Evolutionary conservation across 2,797 vertebrate species (phyloP).

Genomic region (Perdix hodgsoniae): DNA sequence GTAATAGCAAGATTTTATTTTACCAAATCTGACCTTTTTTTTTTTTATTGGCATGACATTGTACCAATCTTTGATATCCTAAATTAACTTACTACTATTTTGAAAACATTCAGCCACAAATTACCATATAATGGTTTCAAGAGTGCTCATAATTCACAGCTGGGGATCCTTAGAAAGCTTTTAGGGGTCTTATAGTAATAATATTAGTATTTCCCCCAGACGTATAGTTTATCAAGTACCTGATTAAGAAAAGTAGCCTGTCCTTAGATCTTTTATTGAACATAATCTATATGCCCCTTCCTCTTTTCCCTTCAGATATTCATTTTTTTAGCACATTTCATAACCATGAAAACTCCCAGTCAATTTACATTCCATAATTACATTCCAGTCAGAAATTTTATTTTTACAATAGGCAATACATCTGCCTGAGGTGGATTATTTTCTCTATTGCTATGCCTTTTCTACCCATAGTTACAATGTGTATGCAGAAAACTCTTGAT

Average conservation of each 20-base stretch:
- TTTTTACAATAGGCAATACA: slow-evolving; percentile 2
- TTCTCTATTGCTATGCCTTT: slow-evolving; percentile 46
- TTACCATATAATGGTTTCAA: not conserved
- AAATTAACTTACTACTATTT: slow-evolving; percentile 15
- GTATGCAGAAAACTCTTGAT: slow-evolving; percentile 65
- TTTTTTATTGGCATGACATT: not conserved
- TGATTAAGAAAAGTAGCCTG: not conserved
- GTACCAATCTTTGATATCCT: not conserved
- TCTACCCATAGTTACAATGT: slow-evolving; percentile 67
- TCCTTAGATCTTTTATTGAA: not conserved
- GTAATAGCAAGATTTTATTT: not conserved
- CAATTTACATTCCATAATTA: not conserved
- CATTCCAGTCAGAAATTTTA: not conserved
- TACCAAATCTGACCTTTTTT: not conserved
- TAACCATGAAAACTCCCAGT: not conserved
- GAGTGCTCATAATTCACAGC: not conserved
- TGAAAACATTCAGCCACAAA: not conserved
- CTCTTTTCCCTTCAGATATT: not conserved
- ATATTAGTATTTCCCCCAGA: not conserved
- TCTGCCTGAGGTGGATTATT: slow-evolving; percentile 36
- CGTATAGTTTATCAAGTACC: not conserved
- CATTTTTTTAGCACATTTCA: not conserved
- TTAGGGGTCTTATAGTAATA: not conserved
- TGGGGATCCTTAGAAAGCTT: not conserved
- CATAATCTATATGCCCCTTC: not conserved